Evolutionary conservation across 2,888 invertebrate genomes (phyloP).

Genomic region (Thereva nobilitata): DNA sequence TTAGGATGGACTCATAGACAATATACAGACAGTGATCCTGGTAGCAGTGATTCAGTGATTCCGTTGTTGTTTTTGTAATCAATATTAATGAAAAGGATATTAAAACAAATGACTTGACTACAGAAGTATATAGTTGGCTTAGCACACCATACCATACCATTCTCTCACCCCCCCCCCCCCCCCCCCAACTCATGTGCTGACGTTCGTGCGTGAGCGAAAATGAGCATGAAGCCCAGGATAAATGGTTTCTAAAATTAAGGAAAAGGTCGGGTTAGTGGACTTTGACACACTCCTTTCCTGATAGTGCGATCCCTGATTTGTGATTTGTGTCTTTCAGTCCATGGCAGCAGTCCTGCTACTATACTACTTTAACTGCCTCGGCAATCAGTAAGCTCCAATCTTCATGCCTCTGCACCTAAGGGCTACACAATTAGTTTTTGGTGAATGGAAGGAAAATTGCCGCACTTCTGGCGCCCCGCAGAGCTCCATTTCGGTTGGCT

Average conservation of each 20-base stretch:
- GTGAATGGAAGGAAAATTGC: too few relatives aligned
- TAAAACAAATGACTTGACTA: constrained; percentile 36
- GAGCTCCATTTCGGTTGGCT: too few relatives aligned
- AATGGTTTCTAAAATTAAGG: constrained; percentile 35
- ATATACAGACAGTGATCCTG: neutral
- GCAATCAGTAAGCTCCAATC: constrained; percentile 26
- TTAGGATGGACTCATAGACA: neutral
- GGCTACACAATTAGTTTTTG: too few relatives aligned
- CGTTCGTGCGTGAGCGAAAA: constrained; percentile 28
- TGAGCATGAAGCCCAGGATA: constrained; percentile 27
- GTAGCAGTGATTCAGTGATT: constrained; percentile 22
- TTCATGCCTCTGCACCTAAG: too few relatives aligned
- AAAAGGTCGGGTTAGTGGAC: constrained; percentile 21
- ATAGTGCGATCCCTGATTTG: constrained; percentile 27
- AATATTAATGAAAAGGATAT: constrained; percentile 38
- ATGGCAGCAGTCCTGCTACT: neutral
- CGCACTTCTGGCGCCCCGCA: too few relatives aligned
- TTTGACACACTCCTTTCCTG: neutral
- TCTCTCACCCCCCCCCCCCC: too few relatives aligned
- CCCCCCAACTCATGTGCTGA: neutral
- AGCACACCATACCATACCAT: constrained; percentile 6
- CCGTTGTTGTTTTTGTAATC: constrained; percentile 33
- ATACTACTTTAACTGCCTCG: constrained; percentile 15
- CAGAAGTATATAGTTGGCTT: neutral
- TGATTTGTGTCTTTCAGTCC: neutral